Evolutionary conservation across 2,888 invertebrate species (phyloP).

Genomic region (Agrochola litura): DNA sequence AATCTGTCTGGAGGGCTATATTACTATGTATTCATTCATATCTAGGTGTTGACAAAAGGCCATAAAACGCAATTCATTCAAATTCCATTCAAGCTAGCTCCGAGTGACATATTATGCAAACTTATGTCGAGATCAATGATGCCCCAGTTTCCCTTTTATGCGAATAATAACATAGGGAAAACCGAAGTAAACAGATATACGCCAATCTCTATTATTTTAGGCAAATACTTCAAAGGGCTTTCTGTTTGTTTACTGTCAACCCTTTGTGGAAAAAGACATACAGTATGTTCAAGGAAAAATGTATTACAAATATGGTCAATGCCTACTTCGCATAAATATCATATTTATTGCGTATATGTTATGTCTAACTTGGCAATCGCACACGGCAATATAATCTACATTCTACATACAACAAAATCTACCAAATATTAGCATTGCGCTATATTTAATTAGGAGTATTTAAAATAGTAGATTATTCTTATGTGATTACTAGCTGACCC

Average conservation of each 20-base stretch:
- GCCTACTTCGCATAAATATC: background rate
- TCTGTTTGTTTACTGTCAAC: conserved; percentile 37
- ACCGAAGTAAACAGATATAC: conserved; percentile 51
- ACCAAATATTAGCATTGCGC: too few relatives aligned
- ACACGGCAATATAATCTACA: too few relatives aligned
- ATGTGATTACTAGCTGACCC: too few relatives aligned
- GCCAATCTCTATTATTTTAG: conserved; percentile 56
- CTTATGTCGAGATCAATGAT: conserved; percentile 33
- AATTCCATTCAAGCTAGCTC: background rate
- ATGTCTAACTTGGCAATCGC: too few relatives aligned
- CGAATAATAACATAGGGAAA: conserved; percentile 55
- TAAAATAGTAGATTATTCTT: too few relatives aligned
- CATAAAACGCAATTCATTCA: background rate
- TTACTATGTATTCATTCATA: background rate
- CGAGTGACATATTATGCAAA: conserved; percentile 17
- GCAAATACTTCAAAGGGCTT: conserved; percentile 54
- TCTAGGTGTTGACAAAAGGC: background rate
- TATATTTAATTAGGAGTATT: too few relatives aligned
- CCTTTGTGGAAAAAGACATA: conserved; percentile 39
- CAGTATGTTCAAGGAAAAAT: conserved; percentile 37
- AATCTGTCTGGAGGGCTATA: too few relatives aligned
- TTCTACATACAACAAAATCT: too few relatives aligned
- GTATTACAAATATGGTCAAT: conserved; percentile 35
- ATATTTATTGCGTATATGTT: conserved; percentile 1
- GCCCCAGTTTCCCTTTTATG: conserved; percentile 23